Conservation (phyloP, 2,113 vertebrate species). For the Atherinomorus stipes region DNA sequence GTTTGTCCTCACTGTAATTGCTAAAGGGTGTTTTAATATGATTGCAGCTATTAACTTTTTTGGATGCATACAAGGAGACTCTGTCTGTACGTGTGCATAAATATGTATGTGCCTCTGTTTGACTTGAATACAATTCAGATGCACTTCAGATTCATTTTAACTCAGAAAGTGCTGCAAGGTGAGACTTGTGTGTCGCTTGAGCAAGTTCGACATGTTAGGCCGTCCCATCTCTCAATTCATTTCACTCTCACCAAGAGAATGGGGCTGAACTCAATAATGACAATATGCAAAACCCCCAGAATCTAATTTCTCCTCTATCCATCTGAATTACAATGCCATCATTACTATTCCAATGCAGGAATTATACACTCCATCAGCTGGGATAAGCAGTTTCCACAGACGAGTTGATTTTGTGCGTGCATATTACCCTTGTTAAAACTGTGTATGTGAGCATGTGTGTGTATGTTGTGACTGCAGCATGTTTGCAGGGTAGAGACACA, state of each 20-base stretch:
- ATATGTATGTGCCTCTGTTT: not conserved
- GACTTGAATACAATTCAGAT: slow-evolving; percentile 42
- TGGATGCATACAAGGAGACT: slow-evolving; percentile 21
- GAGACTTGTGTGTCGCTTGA: slow-evolving; percentile 39
- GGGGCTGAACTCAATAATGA: slow-evolving; percentile 68
- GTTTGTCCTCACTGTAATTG: slow-evolving; percentile 62
- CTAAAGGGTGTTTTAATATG: slow-evolving; percentile 45
- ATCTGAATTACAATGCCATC: slow-evolving; percentile 78
- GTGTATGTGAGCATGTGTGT: slow-evolving; percentile 8
- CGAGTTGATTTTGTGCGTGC: slow-evolving; percentile 48
- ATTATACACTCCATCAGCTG: slow-evolving; percentile 77
- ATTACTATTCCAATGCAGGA: slow-evolving; percentile 78
- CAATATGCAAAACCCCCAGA: slow-evolving; percentile 72
- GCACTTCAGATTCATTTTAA: slow-evolving; percentile 51
- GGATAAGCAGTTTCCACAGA: slow-evolving; percentile 73
- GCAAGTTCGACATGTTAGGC: slow-evolving; percentile 48
- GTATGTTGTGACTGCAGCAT: slow-evolving; percentile 4
- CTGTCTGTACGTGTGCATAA: not conserved
- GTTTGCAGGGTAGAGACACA: not conserved
- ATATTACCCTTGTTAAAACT: slow-evolving; percentile 26
- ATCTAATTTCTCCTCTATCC: slow-evolving; percentile 75
- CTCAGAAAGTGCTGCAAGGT: slow-evolving; percentile 42
- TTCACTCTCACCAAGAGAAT: slow-evolving; percentile 56
- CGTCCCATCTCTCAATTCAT: slow-evolving; percentile 61
- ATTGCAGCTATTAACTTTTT: slow-evolving; percentile 55